Conservation (phyloP, 1,140 invertebrate genomes). For the Halictus rubicundus region DNA sequence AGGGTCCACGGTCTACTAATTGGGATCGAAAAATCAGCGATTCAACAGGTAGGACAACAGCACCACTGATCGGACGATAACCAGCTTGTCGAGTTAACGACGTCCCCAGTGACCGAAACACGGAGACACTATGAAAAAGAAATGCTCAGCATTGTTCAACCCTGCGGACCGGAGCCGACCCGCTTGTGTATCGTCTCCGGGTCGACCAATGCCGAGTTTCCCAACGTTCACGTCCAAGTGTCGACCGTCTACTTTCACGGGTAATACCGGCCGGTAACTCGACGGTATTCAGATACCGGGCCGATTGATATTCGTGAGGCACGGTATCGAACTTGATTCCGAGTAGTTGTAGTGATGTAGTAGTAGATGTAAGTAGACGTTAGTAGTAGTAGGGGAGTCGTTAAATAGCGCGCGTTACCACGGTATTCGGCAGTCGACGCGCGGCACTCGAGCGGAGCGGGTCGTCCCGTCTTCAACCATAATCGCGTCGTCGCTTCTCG, state of each 20-base stretch:
- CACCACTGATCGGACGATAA: too few relatives aligned
- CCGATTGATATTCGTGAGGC: constrained; percentile 15
- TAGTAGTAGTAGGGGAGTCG: constrained; percentile 49
- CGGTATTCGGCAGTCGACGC: constrained; percentile 75
- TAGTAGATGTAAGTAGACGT: constrained; percentile 15
- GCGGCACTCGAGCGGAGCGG: constrained; percentile 69
- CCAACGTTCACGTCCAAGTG: background rate
- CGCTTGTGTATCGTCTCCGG: too few relatives aligned
- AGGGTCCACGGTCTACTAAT: too few relatives aligned
- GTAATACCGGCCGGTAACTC: background rate
- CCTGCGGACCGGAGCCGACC: too few relatives aligned
- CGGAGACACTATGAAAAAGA: too few relatives aligned
- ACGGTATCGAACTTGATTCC: constrained; percentile 11
- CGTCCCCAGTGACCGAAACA: too few relatives aligned
- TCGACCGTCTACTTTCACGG: background rate
- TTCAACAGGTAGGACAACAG: too few relatives aligned
- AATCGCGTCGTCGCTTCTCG: background rate
- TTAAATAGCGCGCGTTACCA: constrained; percentile 63
- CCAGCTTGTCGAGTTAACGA: too few relatives aligned
- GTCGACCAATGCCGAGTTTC: too few relatives aligned
- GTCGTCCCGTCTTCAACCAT: constrained; percentile 20
- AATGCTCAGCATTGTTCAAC: too few relatives aligned
- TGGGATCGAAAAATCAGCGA: too few relatives aligned
- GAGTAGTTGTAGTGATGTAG: constrained; percentile 31
- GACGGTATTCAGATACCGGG: background rate